Conservation (phyloP, 2,797 vertebrate genomes). For the Danio aesculapii region DNA sequence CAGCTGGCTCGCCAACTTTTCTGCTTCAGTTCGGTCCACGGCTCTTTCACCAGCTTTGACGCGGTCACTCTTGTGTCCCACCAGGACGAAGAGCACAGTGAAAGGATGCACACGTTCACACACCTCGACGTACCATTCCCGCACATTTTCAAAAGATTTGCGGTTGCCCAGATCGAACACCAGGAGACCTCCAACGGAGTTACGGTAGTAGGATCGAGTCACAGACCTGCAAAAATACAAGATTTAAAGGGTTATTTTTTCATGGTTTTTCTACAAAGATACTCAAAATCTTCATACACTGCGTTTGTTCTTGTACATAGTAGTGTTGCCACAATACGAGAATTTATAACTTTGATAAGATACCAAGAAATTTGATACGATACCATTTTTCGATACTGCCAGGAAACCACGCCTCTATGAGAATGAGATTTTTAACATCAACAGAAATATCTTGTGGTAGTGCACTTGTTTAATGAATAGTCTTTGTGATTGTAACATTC, state of each 20-base stretch:
- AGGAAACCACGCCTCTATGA: too few relatives aligned
- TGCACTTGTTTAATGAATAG: too few relatives aligned
- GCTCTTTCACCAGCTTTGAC: conserved; percentile 64
- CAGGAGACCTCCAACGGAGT: conserved; percentile 85
- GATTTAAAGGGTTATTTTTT: not conserved
- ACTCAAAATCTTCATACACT: conserved; percentile 4
- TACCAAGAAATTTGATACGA: too few relatives aligned
- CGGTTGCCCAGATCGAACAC: conserved; percentile 86
- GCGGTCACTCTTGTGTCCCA: conserved; percentile 86
- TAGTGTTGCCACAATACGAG: too few relatives aligned
- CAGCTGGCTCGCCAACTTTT: conserved; percentile 78
- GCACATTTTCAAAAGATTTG: conserved; percentile 82
- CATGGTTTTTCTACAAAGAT: not conserved
- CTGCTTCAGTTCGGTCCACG: conserved; percentile 79
- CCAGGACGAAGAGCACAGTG: conserved; percentile 81
- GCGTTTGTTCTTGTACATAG: not conserved
- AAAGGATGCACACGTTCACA: conserved; percentile 78
- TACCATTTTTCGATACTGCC: too few relatives aligned
- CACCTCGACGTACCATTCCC: conserved; percentile 83
- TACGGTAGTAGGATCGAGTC: conserved; percentile 88
- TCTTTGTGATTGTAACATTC: too few relatives aligned
- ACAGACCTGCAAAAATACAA: conserved; percentile 78
- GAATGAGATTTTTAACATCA: too few relatives aligned
- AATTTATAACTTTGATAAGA: too few relatives aligned
- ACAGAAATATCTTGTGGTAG: too few relatives aligned